phyloP scores from a whole-genome alignment of 2,888 invertebrate genomes.

The Pachymerium ferrugineum region DNA sequence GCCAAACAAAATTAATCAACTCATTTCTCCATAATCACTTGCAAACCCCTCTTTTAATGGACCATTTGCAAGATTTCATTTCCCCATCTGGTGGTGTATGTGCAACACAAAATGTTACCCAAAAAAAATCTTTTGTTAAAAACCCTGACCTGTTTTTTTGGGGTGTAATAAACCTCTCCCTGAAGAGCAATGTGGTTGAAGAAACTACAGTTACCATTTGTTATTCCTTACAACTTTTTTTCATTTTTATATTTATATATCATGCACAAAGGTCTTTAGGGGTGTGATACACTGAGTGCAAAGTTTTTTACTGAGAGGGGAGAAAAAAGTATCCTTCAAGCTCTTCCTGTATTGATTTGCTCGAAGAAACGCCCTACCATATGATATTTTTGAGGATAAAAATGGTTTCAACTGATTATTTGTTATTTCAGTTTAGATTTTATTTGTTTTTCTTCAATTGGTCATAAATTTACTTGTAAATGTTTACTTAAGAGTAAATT shows the following conservation, averaged over 20 bases:
- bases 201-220: not conserved
- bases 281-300: too few relatives aligned
- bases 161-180: not conserved
- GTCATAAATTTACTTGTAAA: not conserved
- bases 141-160: too few relatives aligned
- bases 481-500: not conserved
- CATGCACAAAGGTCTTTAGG: too few relatives aligned
- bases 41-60: not conserved
- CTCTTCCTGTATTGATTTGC: not conserved
- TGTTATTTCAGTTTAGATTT: not conserved
- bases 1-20: not conserved
- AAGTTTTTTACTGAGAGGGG: too few relatives aligned
- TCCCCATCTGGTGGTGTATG: too few relatives aligned
- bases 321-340: too few relatives aligned
- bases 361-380: not conserved
- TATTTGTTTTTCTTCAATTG: not conserved
- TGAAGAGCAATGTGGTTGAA: not conserved
- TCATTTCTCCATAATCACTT: not conserved
- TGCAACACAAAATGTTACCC: too few relatives aligned
- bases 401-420: too few relatives aligned
- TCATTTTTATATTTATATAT: not conserved
- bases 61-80: not conserved
- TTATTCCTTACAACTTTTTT: not conserved
- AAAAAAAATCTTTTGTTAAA: too few relatives aligned
- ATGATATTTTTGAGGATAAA: not conserved